Evolutionary conservation across 1,140 invertebrate genomes (phyloP).

Genomic region (Drosophila sulfurigaster): DNA sequence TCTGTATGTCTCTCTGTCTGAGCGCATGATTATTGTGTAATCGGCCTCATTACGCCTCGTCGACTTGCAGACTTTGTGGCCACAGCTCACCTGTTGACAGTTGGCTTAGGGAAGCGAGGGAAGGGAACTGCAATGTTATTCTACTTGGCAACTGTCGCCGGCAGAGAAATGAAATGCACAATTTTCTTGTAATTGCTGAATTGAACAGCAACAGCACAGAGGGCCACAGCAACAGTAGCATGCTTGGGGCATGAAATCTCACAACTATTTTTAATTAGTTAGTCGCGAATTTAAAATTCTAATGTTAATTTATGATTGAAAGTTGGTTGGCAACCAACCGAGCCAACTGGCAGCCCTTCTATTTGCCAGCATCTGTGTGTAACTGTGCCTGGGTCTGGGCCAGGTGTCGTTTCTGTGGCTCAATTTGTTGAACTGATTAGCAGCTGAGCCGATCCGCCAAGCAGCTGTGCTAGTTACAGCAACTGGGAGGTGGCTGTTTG

Average conservation of each 20-base stretch:
- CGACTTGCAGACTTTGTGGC: constrained; percentile 8
- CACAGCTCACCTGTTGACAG: constrained; percentile 31
- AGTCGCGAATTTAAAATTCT: constrained; percentile 77
- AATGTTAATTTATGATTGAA: constrained; percentile 81
- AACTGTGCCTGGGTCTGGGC: constrained; percentile 44
- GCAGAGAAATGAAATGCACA: constrained; percentile 57
- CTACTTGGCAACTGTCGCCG: constrained; percentile 50
- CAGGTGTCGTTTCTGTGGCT: constrained; percentile 59
- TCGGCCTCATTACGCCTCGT: constrained; percentile 18
- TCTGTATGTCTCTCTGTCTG: background rate
- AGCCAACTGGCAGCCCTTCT: constrained; percentile 58
- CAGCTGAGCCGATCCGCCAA: constrained; percentile 36
- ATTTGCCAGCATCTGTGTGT: constrained; percentile 22
- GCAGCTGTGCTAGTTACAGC: constrained; percentile 18
- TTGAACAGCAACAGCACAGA: constrained; percentile 26
- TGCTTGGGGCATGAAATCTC: constrained; percentile 72
- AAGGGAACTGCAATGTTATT: constrained; percentile 1
- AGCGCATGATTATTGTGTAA: constrained; percentile 11
- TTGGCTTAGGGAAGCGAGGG: constrained; percentile 13
- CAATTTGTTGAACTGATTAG: constrained; percentile 64
- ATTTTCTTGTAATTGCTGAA: constrained; percentile 74
- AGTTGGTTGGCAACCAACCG: constrained; percentile 49
- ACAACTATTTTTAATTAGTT: constrained; percentile 78
- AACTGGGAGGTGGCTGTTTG: constrained; percentile 3
- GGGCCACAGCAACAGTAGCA: constrained; percentile 25